phyloP scores from a whole-genome alignment of 2,888 invertebrate species.

The Drosophila atroscutellata region DNA sequence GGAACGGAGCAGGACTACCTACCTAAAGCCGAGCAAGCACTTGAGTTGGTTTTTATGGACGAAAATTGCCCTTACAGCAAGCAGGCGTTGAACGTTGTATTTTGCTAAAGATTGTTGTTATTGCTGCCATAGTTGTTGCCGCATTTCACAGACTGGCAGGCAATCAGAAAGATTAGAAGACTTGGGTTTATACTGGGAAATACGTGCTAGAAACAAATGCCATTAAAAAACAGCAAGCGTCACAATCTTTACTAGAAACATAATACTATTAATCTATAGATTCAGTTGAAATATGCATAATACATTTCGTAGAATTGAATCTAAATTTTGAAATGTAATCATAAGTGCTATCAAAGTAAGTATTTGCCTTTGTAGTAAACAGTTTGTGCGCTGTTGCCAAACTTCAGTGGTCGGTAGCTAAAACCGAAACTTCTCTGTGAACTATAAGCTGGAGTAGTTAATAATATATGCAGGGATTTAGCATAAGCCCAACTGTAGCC shows the following conservation, averaged over 20 bases:
- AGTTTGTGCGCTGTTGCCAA: conserved; percentile 19
- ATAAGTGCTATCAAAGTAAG: not conserved
- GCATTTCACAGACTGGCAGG: conserved; percentile 23
- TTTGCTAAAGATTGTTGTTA: conserved; percentile 14
- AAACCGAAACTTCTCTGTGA: conserved; percentile 11
- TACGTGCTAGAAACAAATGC: conserved; percentile 1
- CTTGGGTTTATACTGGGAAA: conserved; percentile 11
- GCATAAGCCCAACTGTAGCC: conserved; percentile 1
- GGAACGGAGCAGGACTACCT: conserved; percentile 13
- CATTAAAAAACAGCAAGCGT: not conserved
- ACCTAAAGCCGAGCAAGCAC: conserved; percentile 45
- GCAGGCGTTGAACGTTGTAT: conserved; percentile 13
- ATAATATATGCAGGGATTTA: conserved; percentile 47
- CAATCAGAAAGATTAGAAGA: conserved; percentile 32
- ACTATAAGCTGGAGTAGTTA: conserved; percentile 20
- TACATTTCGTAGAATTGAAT: not conserved
- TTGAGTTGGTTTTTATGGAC: conserved; percentile 43
- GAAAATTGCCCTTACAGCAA: conserved; percentile 41
- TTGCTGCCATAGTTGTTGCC: conserved; percentile 33
- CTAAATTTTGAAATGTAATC: not conserved
- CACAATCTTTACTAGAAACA: not conserved
- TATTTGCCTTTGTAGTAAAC: not conserved
- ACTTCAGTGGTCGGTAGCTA: conserved; percentile 15
- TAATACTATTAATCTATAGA: not conserved
- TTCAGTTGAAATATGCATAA: not conserved